Percentiles rank a stretch among this genome's conserved stretches.
Evolutionary conservation across 2,797 vertebrate genomes (phyloP).

Genomic region (Clarias laeviceps): DNA sequence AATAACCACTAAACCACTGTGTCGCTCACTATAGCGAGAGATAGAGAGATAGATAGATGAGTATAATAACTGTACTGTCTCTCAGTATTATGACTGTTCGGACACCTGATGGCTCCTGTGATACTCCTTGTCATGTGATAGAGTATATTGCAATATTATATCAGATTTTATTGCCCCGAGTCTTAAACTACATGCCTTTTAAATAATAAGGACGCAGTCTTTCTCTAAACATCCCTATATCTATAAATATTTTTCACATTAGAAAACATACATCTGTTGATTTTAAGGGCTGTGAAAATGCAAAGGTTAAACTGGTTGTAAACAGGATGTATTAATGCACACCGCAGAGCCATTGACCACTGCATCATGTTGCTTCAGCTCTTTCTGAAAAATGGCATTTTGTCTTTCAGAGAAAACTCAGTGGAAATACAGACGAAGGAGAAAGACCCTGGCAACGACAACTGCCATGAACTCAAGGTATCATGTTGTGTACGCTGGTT

Average conservation of each 20-base stretch:
- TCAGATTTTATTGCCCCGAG: background rate
- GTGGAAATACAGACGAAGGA: conserved; percentile 54
- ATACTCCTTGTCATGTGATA: background rate
- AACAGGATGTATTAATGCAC: background rate
- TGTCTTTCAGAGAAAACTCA: conserved; percentile 53
- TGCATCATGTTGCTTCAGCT: background rate
- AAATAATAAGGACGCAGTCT: background rate
- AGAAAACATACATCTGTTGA: background rate
- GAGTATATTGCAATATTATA: background rate
- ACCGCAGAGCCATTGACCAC: background rate
- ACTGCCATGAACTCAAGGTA: conserved; percentile 57
- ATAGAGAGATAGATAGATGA: no score
- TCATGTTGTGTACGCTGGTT: background rate
- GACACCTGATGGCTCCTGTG: background rate
- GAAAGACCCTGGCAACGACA: conserved; percentile 36
- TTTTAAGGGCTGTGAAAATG: background rate
- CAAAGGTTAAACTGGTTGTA: background rate
- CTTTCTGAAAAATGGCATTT: background rate
- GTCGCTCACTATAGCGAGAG: no score
- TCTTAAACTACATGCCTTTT: background rate
- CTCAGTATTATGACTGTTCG: background rate
- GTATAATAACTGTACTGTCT: background rate
- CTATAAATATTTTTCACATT: background rate
- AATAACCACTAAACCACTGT: no score
- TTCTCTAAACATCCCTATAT: background rate